Conservation (phyloP, 2,888 invertebrate genomes). For the Scaptomyza caliginosa region DNA sequence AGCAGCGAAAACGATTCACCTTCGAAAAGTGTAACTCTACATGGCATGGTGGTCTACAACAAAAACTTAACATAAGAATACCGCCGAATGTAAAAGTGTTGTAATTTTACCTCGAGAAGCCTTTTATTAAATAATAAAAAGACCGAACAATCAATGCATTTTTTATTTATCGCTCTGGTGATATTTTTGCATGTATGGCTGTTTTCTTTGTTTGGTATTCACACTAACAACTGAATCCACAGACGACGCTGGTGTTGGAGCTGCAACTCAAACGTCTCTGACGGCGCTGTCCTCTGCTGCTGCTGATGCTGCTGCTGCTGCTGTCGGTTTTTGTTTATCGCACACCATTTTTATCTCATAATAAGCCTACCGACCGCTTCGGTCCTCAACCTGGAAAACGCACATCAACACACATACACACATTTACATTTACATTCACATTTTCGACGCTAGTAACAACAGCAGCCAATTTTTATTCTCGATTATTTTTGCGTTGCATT, state of each 20-base stretch:
- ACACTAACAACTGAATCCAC: constrained; percentile 3
- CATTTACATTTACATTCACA: constrained; percentile 23
- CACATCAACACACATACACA: constrained; percentile 16
- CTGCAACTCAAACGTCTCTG: background rate
- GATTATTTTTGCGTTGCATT: constrained; percentile 66
- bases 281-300: constrained; percentile 8
- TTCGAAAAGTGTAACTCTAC: background rate
- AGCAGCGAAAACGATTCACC: background rate
- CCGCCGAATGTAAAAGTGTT: no score
- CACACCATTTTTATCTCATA: constrained; percentile 80
- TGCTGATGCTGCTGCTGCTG: constrained; percentile 10
- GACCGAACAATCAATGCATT: no score
- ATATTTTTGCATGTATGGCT: no score
- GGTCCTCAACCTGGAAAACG: constrained; percentile 44
- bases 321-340: constrained; percentile 71
- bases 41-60: background rate
- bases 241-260: constrained; percentile 14
- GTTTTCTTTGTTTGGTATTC: background rate
- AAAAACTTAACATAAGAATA: no score
- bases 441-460: constrained; percentile 40
- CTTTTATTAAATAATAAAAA: no score
- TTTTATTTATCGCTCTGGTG: no score
- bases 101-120: no score
- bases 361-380: constrained; percentile 80
- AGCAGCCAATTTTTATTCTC: constrained; percentile 63